These are phyloP conservation scores for Physella acuta DNA, from an alignment of 1,140 invertebrate genomes.

Conservation along the genomic window DNA sequence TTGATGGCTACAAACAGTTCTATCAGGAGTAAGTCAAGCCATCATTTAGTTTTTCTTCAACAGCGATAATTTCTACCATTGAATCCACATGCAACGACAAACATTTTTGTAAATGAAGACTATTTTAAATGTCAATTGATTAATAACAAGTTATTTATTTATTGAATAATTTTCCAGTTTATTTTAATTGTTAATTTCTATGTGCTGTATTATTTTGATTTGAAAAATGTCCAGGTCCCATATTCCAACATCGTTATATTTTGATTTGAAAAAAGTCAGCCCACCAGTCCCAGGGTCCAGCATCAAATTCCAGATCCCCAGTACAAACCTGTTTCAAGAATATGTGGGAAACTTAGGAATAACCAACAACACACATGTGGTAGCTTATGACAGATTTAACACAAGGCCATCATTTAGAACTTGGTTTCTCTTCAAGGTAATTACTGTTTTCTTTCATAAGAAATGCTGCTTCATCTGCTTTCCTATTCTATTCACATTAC, in stretches of 20 bases:
- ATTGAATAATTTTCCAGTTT: background rate
- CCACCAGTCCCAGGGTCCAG: conserved; percentile 22
- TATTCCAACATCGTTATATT: conserved; percentile 18
- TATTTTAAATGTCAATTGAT: background rate
- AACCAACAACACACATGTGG: conserved; percentile 43
- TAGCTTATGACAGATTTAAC: conserved; percentile 45
- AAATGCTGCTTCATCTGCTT: no score
- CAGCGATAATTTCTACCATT: no score
- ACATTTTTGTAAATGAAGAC: background rate
- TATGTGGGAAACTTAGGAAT: conserved; percentile 45
- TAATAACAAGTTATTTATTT: background rate
- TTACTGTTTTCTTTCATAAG: background rate
- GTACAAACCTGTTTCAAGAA: conserved; percentile 42
- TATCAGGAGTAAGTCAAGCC: conserved; percentile 29
- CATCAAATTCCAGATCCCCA: conserved; percentile 39
- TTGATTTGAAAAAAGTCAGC: conserved; percentile 19
- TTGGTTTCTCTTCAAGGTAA: conserved; percentile 52
- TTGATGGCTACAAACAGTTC: conserved; percentile 37
- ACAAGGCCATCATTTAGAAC: conserved; percentile 37
- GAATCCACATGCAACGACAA: no score
- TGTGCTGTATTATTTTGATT: background rate
- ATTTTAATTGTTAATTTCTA: no score
- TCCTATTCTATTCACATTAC: no score
- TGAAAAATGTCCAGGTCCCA: conserved; percentile 20
- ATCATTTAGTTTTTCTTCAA: no score